These are phyloP conservation scores for Macrosiphum euphorbiae DNA, from an alignment of 2,888 invertebrate genomes.

Conservation along the genomic window DNA sequence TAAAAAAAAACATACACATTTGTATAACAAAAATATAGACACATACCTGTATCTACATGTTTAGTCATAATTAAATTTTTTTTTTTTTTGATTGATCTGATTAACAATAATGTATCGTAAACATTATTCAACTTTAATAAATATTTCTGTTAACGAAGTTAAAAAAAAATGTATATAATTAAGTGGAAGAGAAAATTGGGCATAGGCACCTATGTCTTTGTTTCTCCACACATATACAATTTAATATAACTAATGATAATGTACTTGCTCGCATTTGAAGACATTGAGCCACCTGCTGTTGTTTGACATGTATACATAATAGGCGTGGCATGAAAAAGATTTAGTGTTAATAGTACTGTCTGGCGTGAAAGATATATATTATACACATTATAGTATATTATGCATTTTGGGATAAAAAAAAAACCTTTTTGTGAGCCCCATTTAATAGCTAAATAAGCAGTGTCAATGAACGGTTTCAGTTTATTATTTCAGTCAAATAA, in stretches of 20 bases:
- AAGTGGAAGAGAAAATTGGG: not conserved
- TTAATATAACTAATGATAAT: slow-evolving; percentile 10
- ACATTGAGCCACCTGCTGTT: slow-evolving; percentile 13
- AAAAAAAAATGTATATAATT: not conserved
- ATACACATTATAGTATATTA: not conserved
- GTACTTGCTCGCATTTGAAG: not conserved
- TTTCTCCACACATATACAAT: not conserved
- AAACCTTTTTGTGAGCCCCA: not conserved
- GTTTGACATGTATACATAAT: slow-evolving; percentile 2
- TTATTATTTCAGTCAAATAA: not conserved
- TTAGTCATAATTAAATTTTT: not conserved
- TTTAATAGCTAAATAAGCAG: not conserved
- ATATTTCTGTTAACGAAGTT: not conserved
- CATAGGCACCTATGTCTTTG: not conserved
- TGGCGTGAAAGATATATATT: not conserved
- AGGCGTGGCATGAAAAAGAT: not conserved
- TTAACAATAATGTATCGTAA: not conserved
- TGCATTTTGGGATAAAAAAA: not conserved
- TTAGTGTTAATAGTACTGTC: slow-evolving; percentile 6
- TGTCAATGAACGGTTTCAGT: not conserved
- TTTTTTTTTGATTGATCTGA: not conserved
- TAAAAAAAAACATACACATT: not conserved
- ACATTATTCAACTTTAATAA: not conserved
- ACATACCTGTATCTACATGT: not conserved
- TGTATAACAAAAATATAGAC: not conserved